Evolutionary conservation across 2,888 invertebrate genomes (phyloP).

Genomic region (Rhamnusium bicolor): DNA sequence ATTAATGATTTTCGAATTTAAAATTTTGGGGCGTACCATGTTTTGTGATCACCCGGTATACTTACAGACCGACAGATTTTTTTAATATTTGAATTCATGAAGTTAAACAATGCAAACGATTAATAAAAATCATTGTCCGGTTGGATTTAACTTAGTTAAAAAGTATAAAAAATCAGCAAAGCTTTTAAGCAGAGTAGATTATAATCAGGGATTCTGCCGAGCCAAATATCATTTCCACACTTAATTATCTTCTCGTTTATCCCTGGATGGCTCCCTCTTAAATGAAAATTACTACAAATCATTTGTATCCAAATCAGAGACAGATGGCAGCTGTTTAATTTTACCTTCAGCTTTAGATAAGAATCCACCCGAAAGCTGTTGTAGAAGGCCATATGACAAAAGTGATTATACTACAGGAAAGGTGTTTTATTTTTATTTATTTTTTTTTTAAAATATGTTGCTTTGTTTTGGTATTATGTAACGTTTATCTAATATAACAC

Average conservation of each 20-base stretch:
- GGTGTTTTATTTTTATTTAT: constrained; percentile 8
- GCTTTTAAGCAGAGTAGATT: background rate
- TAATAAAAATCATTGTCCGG: no score
- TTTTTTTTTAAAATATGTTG: background rate
- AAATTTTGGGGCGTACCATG: no score
- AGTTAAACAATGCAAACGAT: no score
- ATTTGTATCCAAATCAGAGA: constrained; percentile 32
- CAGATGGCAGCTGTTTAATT: constrained; percentile 34
- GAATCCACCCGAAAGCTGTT: constrained; percentile 30
- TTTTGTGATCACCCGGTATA: no score
- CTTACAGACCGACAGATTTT: no score
- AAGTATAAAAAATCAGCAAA: background rate
- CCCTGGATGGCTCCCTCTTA: background rate
- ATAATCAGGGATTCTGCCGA: background rate
- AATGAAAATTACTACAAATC: constrained; percentile 6
- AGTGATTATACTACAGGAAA: constrained; percentile 17
- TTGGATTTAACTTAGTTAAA: no score
- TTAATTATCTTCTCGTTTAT: background rate
- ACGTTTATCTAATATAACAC: constrained; percentile 5
- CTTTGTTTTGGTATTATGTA: constrained; percentile 1
- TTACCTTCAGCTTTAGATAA: constrained; percentile 26
- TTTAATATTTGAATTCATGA: no score
- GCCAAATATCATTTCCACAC: background rate
- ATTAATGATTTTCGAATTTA: no score
- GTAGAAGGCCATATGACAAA: constrained; percentile 22